Evolutionary conservation across 2,797 vertebrate genomes (phyloP).

Genomic region (Linurgus olivaceus): DNA sequence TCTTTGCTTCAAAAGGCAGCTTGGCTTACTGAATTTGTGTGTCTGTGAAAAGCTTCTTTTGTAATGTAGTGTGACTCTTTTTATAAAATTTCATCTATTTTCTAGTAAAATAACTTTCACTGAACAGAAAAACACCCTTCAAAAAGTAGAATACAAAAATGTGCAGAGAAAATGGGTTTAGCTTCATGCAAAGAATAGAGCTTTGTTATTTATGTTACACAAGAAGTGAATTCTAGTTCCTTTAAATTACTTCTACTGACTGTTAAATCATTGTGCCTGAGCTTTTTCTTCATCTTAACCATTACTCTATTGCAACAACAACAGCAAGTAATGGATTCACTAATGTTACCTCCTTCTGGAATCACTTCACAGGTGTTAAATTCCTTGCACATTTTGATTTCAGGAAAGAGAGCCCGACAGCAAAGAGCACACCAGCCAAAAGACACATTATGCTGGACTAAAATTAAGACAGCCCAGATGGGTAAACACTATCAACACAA

Average conservation of each 20-base stretch:
- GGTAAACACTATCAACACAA: constrained; percentile 55
- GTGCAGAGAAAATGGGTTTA: not conserved
- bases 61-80: not conserved
- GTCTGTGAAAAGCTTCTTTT: not conserved
- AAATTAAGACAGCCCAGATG: constrained; percentile 69
- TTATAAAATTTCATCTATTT: not conserved
- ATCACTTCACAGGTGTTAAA: constrained; percentile 51
- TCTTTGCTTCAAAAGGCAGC: not conserved
- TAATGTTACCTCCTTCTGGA: constrained; percentile 38
- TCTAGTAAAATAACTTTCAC: not conserved
- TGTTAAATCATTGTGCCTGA: not conserved
- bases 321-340: constrained; percentile 17
- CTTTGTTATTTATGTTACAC: not conserved
- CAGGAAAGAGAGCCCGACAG: constrained; percentile 52
- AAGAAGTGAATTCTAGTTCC: not conserved
- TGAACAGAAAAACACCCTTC: not conserved
- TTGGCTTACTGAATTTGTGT: not conserved
- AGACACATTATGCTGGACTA: constrained; percentile 46
- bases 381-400: constrained; percentile 57
- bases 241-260: not conserved
- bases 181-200: not conserved
- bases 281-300: not conserved
- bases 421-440: constrained; percentile 18
- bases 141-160: not conserved
- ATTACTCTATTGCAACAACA: not conserved